These are phyloP conservation scores for Tetragonula carbonaria DNA, from an alignment of 2,888 invertebrate genomes.

Conservation along the genomic window DNA sequence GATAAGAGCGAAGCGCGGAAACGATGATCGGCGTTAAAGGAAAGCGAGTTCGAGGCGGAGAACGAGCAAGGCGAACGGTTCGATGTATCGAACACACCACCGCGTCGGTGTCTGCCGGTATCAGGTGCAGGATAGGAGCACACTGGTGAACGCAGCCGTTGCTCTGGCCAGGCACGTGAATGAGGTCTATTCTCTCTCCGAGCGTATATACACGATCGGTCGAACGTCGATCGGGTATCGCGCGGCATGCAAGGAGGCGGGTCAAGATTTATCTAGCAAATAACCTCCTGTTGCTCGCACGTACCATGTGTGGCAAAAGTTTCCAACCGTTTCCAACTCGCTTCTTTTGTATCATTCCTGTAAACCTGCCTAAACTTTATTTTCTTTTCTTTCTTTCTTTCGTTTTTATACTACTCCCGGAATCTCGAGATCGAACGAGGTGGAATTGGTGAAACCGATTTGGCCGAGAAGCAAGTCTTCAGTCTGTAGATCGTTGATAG, in stretches of 20 bases:
- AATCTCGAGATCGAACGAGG: not conserved
- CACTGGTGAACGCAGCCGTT: conserved; percentile 55
- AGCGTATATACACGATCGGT: conserved; percentile 66
- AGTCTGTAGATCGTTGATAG: not conserved
- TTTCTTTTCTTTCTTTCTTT: not conserved
- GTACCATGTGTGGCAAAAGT: conserved; percentile 72
- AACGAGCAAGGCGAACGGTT: not conserved
- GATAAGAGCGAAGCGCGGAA: conserved; percentile 51
- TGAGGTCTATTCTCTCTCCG: conserved; percentile 58
- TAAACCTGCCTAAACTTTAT: conserved; percentile 13
- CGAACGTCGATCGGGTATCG: conserved; percentile 75
- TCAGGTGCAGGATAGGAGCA: conserved; percentile 68
- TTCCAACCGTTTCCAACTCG: conserved; percentile 53
- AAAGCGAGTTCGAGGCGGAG: not conserved
- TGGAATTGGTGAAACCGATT: not conserved
- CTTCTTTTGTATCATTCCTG: too few species aligned
- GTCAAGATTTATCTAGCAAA: conserved; percentile 76
- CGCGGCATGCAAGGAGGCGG: conserved; percentile 76
- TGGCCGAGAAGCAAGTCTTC: not conserved
- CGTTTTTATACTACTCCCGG: not conserved
- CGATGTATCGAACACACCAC: conserved; percentile 33
- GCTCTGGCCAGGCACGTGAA: conserved; percentile 68
- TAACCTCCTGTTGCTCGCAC: conserved; percentile 75
- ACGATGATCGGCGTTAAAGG: conserved; percentile 53
- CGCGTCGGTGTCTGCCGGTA: conserved; percentile 38